Base-by-base conservation (phyloP, 1,140 invertebrate species). In the Drepana arcuata region DNA sequence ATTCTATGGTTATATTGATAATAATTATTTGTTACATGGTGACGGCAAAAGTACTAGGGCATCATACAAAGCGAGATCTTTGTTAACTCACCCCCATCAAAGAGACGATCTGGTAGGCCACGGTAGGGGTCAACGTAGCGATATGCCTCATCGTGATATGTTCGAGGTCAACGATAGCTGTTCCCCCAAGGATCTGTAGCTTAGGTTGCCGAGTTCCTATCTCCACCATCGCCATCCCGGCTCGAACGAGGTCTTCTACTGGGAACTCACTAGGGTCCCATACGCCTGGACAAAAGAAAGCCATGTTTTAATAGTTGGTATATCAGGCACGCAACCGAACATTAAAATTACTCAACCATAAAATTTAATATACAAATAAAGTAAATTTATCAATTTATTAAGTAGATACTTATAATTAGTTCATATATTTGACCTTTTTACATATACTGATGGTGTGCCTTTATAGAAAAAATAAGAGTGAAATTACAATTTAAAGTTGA, bases 41-140 rank as follows among this genome's bases (percentile, higher is more conserved):
- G n/a, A n/a, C n/a, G n/a, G n/a, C n/a, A n/a, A n/a, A n/a, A n/a
- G n/a, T n/a, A n/a, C n/a, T n/a, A n/a, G n/a, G n/a, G n/a, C n/a
- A n/a, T n/a, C n/a, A n/a, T n/a, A n/a, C n/a, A n/a, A n/a, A n/a
- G n/a, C n/a, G n/a, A n/a, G n/a, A n/a, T n/a, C n/a, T n/a, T n/a
- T n/a, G n/a, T n/a, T n/a, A n/a, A n/a, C 91, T 70, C 90, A 92
- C 40, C 90, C 84, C 84, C 88, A 92, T 29, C 87, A 90, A 16
- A 88, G 58, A 23, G 86, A 69, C 61, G 84, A 85, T 63, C 84
- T 88, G 26, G 88, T 92, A 77, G 86, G 90, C 48, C 55, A 86
- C 39, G 4, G 68, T 60, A 0, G 92, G 92, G 1, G 90, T 90
- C 43, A 92, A 86, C 10, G 91, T 87, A n/a, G 88, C 86, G 1